Conservation (phyloP, 1,140 invertebrate genomes). For the Zaprionus gabonicus region DNA sequence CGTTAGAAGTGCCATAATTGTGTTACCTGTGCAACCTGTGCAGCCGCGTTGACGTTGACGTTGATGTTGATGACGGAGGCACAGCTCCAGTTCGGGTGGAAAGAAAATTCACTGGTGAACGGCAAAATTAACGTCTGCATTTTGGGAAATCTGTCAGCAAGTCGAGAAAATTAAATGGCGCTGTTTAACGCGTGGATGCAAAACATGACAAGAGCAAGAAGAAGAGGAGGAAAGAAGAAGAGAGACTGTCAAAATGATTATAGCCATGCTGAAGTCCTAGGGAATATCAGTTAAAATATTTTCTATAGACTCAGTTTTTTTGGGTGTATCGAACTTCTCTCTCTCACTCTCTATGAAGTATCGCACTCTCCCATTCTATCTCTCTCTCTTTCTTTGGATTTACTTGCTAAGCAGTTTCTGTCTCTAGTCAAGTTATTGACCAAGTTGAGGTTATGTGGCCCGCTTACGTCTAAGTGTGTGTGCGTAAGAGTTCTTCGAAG, state of each 20-base stretch:
- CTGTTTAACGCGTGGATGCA: not conserved
- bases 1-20: slow-evolving; percentile 28
- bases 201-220: not conserved
- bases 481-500: slow-evolving; percentile 5
- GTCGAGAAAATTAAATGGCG: slow-evolving; percentile 19
- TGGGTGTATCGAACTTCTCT: not conserved
- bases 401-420: not conserved
- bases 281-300: not conserved
- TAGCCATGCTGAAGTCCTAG: not conserved
- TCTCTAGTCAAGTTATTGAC: slow-evolving; percentile 24
- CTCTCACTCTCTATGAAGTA: not conserved
- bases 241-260: not conserved
- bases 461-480: not conserved
- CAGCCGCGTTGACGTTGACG: slow-evolving; percentile 5
- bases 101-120: slow-evolving; percentile 9
- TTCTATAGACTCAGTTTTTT: not conserved
- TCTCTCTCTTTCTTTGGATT: not conserved
- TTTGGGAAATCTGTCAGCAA: not conserved
- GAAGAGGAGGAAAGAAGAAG: not conserved
- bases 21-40: slow-evolving; percentile 14
- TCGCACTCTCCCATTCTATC: slow-evolving; percentile 4
- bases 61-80: not conserved
- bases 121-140: slow-evolving; percentile 19
- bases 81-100: not conserved
- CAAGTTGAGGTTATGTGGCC: slow-evolving; percentile 65